phyloP scores from a whole-genome alignment of 1,140 invertebrate genomes.

The Atta texana region DNA sequence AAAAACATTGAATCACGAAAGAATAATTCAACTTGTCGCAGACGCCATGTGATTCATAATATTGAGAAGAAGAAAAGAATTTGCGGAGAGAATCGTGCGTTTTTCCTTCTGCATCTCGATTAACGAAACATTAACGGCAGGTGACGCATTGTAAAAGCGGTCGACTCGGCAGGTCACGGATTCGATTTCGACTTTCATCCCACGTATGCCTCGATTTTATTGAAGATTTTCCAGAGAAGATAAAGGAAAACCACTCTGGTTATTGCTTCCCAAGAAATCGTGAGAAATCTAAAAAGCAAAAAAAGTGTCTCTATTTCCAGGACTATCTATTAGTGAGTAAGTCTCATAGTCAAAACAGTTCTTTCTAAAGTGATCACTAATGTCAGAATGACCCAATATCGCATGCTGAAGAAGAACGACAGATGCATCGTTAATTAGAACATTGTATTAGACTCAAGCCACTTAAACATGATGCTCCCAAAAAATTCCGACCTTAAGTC shows the following conservation, averaged over 20 bases:
- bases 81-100: background rate
- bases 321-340: background rate
- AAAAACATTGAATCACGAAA: too few relatives aligned
- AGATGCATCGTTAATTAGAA: background rate
- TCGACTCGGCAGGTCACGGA: background rate
- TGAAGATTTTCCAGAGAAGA: background rate
- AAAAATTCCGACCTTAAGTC: background rate
- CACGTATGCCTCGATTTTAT: slow-evolving; percentile 3
- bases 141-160: background rate
- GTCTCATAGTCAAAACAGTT: background rate
- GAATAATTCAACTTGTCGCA: background rate
- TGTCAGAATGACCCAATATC: background rate
- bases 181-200: background rate
- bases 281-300: background rate
- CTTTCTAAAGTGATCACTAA: background rate
- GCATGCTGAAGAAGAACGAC: background rate
- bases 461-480: background rate
- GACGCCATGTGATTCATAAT: too few relatives aligned
- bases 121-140: background rate
- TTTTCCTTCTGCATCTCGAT: background rate
- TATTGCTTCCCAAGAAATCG: background rate
- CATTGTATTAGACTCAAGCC: background rate
- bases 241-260: slow-evolving; percentile 3
- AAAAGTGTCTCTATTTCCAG: background rate
- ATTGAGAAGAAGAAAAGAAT: background rate